Evolutionary conservation across 2,888 invertebrate species (phyloP).

Genomic region (Chydorus sphaericus): DNA sequence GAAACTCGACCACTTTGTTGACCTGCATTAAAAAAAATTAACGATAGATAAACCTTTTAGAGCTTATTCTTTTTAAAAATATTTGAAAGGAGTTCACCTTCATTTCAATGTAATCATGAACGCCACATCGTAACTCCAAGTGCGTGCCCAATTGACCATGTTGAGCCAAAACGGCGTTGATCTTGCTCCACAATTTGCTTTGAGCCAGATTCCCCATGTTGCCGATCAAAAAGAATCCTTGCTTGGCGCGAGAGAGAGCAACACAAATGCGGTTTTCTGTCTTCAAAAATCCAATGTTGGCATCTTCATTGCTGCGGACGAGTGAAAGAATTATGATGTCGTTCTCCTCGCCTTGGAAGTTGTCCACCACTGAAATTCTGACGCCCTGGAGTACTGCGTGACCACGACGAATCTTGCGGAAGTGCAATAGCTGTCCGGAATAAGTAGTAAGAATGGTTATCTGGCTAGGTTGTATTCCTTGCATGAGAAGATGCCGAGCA

Average conservation of each 20-base stretch:
- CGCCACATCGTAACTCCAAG: slow-evolving; percentile 20
- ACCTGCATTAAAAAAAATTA: too few species aligned
- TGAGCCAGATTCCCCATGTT: slow-evolving; percentile 32
- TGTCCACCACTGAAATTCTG: slow-evolving; percentile 52
- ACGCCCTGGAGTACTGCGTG: slow-evolving; percentile 34
- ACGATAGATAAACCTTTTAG: too few species aligned
- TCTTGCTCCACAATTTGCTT: slow-evolving; percentile 22
- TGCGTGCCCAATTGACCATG: slow-evolving; percentile 18
- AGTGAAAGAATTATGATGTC: slow-evolving; percentile 62
- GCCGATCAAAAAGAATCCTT: slow-evolving; percentile 57
- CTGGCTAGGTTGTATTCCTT: slow-evolving; percentile 40
- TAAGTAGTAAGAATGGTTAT: slow-evolving; percentile 60
- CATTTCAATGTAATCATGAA: slow-evolving; percentile 18
- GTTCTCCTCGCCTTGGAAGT: slow-evolving; percentile 67
- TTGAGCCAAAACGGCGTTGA: slow-evolving; percentile 18
- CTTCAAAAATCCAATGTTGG: slow-evolving; percentile 52
- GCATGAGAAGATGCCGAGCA: slow-evolving; percentile 43
- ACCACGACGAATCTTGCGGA: slow-evolving; percentile 31
- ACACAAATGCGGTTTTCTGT: slow-evolving; percentile 60
- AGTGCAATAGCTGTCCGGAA: slow-evolving; percentile 47
- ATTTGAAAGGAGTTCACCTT: slow-evolving; percentile 16
- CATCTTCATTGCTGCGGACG: slow-evolving; percentile 53
- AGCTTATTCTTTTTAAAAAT: too few species aligned
- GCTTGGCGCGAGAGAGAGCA: slow-evolving; percentile 54
- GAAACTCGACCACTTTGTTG: slow-evolving; percentile 17